Percentiles rank a stretch among this genome's conserved stretches.
These are phyloP conservation scores for Anabacerthia variegaticeps DNA, from an alignment of 2,797 vertebrate species.

Conservation along the genomic window DNA sequence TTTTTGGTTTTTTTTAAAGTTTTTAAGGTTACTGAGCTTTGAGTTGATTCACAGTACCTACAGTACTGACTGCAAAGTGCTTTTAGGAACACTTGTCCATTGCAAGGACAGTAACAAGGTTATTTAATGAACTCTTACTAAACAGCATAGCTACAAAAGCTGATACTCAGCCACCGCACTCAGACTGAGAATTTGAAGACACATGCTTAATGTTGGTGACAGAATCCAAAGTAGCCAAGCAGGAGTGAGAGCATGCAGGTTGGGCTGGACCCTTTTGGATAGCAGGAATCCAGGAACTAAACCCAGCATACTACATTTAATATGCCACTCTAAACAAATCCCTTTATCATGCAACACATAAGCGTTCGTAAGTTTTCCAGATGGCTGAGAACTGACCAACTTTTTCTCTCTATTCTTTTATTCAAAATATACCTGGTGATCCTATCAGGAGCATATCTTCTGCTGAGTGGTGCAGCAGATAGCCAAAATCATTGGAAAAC, in stretches of 20 bases:
- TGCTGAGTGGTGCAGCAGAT: slow-evolving; percentile 62
- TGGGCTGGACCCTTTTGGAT: slow-evolving; percentile 33
- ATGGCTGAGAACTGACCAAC: slow-evolving; percentile 49
- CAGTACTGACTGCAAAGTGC: background rate
- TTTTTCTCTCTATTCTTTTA: slow-evolving; percentile 52
- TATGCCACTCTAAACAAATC: slow-evolving; percentile 76
- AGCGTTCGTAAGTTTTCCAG: slow-evolving; percentile 61
- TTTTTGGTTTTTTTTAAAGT: background rate
- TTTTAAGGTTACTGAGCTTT: background rate
- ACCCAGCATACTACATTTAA: slow-evolving; percentile 73
- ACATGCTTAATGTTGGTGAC: slow-evolving; percentile 66
- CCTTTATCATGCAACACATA: slow-evolving; percentile 50
- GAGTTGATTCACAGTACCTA: background rate
- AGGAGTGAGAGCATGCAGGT: slow-evolving; percentile 63
- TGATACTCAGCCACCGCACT: slow-evolving; percentile 64
- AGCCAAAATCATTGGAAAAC: slow-evolving; percentile 63
- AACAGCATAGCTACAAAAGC: background rate
- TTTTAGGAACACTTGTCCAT: slow-evolving; percentile 44
- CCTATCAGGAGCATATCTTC: slow-evolving; percentile 44
- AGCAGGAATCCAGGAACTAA: slow-evolving; percentile 55
- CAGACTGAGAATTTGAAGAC: slow-evolving; percentile 69
- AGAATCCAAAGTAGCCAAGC: slow-evolving; percentile 64
- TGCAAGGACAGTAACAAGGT: slow-evolving; percentile 49
- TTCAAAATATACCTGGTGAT: slow-evolving; percentile 63
- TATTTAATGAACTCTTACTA: slow-evolving; percentile 28